Evolutionary conservation across 2,888 invertebrate genomes (phyloP).

Genomic region (Slavum lentiscoides): DNA sequence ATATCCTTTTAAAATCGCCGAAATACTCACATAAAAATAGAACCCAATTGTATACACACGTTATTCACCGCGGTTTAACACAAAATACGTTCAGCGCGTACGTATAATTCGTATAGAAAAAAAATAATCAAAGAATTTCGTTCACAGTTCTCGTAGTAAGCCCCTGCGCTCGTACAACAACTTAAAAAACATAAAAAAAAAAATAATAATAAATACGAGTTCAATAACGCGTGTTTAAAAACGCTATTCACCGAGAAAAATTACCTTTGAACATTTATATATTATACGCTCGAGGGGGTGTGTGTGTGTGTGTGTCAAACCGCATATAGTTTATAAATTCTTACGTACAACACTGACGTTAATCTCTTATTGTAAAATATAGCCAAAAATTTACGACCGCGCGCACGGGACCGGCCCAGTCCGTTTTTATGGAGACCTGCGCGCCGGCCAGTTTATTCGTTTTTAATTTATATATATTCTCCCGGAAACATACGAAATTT

Average conservation of each 20-base stretch:
- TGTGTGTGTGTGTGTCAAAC: too few relatives aligned
- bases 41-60: background rate
- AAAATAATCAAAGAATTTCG: background rate
- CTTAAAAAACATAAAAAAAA: background rate
- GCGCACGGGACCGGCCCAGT: too few relatives aligned
- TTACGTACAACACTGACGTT: background rate
- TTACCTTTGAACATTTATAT: background rate
- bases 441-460: constrained; percentile 4
- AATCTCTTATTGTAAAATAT: constrained; percentile 17
- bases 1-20: constrained; percentile 10
- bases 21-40: constrained; percentile 6
- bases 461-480: background rate
- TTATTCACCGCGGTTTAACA: too few relatives aligned
- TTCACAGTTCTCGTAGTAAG: background rate
- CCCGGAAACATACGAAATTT: too few relatives aligned
- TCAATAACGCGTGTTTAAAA: too few relatives aligned
- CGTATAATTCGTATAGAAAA: background rate
- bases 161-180: background rate
- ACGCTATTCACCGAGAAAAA: background rate
- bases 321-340: background rate
- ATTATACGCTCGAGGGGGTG: background rate
- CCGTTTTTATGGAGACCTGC: background rate
- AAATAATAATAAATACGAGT: background rate
- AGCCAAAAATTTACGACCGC: constrained; percentile 1
- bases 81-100: too few relatives aligned